Evolutionary conservation across 2,797 vertebrate genomes (phyloP).

Genomic region (Pempheris klunzingeri): DNA sequence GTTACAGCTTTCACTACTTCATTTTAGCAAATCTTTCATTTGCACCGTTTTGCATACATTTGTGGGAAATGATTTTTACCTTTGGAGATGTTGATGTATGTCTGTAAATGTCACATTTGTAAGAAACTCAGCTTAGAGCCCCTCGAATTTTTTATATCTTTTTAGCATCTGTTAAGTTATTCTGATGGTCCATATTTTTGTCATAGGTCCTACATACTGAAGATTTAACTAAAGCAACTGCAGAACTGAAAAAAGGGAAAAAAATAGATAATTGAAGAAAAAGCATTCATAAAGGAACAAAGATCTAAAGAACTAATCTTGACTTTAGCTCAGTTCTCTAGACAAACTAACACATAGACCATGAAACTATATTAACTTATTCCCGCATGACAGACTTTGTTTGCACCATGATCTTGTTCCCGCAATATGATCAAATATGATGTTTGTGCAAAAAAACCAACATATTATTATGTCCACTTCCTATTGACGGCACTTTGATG

Average conservation of each 20-base stretch:
- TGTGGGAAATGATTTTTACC: not conserved
- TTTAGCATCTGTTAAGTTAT: not conserved
- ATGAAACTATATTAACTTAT: not conserved
- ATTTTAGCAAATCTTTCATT: not conserved
- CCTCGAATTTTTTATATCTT: not conserved
- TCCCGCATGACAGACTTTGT: not conserved
- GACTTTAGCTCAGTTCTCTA: not conserved
- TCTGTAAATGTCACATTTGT: not conserved
- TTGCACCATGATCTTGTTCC: not conserved
- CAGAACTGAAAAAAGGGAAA: not conserved
- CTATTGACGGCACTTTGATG: not conserved
- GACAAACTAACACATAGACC: not conserved
- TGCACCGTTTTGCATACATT: too few relatives aligned
- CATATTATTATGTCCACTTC: not conserved
- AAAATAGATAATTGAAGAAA: not conserved
- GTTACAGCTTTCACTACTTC: not conserved
- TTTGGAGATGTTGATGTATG: not conserved
- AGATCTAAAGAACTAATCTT: not conserved
- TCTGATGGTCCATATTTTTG: not conserved
- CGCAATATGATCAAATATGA: not conserved
- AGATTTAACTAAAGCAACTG: not conserved
- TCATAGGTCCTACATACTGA: not conserved
- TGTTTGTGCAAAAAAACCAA: not conserved
- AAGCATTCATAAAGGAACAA: not conserved
- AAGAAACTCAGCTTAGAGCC: not conserved